Evolutionary conservation across 2,113 vertebrate genomes (phyloP), one percentile per base, ranked within the genome.

Genomic region (Emberiza fucata): DNA sequence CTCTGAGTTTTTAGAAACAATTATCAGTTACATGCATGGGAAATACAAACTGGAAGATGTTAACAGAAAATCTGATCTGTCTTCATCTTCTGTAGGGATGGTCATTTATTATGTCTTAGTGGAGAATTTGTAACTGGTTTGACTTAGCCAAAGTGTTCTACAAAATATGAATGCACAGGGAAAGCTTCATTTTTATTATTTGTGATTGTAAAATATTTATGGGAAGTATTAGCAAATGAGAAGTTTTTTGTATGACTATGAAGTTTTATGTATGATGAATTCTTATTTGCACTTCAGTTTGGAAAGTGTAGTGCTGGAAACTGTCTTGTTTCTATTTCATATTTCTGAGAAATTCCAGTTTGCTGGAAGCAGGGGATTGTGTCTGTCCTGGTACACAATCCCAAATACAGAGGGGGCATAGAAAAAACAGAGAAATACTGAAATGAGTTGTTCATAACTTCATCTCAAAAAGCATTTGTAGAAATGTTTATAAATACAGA

Each of bases 291-390:
- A 33, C 50, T 89, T 78, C 31, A 51, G 19, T 80, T 87, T 88
- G 16, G 31, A 56, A 80, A 69, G 2, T 14, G 47, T 57, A 19
- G 15, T 87, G 4, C 7, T 88, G 42, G 82, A 86, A 94, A 88
- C 16, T 28, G 9, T 11, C 22, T 72, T 80, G 18, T 70, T 87
- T 54, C 45, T 71, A 44, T 51, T 79, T 69, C 0, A 4, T 16
- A 2, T 63, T 84, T 81, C 35, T 75, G 61, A 85, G 44, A 94
- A 93, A 91, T 61, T 85, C 31, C 35, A 20, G 28, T 68, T 85
- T 79, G 5, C 22, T 90, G 40, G 31, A 91, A 79, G 20, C 39
- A 68, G 22, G 63, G 28, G 84, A 81, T 79, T 0, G 1, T 8
- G 4, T 59, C 13, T 72, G 3, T 72, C 14, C 10, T 79, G 13